These are phyloP conservation scores for Cheilosia vernalis DNA, from an alignment of 2,888 invertebrate genomes.

Conservation along the genomic window DNA sequence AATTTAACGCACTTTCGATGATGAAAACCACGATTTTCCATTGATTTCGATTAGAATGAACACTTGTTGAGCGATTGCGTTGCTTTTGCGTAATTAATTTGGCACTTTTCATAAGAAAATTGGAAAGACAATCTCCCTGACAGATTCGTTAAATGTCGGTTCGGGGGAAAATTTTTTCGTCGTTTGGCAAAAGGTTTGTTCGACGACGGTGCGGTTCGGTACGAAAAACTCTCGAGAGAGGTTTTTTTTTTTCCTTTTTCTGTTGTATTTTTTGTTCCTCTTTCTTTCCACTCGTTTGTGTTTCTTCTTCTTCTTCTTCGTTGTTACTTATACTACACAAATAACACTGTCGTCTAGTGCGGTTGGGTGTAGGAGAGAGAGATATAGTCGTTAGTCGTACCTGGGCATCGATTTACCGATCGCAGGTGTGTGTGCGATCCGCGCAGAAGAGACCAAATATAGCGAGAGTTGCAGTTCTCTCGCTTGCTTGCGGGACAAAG, in stretches of 20 bases:
- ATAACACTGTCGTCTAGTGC: no score
- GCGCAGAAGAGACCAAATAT: slow-evolving; percentile 69
- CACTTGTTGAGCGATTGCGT: slow-evolving; percentile 22
- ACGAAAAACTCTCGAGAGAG: slow-evolving; percentile 70
- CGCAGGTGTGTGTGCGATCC: slow-evolving; percentile 65
- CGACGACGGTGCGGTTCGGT: slow-evolving; percentile 54
- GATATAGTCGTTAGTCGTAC: slow-evolving; percentile 35
- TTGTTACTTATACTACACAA: not conserved
- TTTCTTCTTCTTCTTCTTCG: slow-evolving; percentile 12
- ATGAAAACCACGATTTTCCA: slow-evolving; percentile 55
- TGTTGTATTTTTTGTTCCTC: slow-evolving; percentile 8
- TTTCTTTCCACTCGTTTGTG: slow-evolving; percentile 29
- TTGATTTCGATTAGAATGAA: slow-evolving; percentile 34
- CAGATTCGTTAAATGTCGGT: slow-evolving; percentile 74
- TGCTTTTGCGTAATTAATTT: slow-evolving; percentile 67
- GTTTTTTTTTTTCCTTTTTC: not conserved
- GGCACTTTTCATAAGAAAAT: slow-evolving; percentile 67
- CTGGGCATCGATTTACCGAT: slow-evolving; percentile 49
- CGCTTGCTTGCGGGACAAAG: slow-evolving; percentile 40
- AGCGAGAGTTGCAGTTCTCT: slow-evolving; percentile 20
- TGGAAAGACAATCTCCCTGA: slow-evolving; percentile 70
- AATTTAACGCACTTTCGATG: slow-evolving; percentile 70
- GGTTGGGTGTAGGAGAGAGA: slow-evolving; percentile 20
- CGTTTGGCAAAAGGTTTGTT: slow-evolving; percentile 74
- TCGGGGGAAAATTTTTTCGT: slow-evolving; percentile 74